A percentile compares a stretch with the other conserved stretches of the same genome.
phyloP scores from a whole-genome alignment of 1,140 invertebrate genomes.

The Leptinotarsa lineolata region DNA sequence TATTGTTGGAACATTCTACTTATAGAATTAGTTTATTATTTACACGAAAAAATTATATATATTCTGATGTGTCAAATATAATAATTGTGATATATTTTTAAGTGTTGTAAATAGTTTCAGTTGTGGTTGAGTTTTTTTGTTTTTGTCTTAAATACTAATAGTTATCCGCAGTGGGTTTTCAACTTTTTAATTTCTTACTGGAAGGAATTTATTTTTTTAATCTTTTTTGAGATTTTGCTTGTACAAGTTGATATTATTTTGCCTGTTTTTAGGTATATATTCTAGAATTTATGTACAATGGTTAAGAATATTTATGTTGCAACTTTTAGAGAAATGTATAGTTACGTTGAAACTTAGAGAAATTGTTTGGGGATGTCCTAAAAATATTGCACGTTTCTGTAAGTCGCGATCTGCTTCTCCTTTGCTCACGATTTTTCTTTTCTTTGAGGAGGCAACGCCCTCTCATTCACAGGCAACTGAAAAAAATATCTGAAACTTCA shows the following conservation, averaged over 20 bases:
- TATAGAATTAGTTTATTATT: constrained; percentile 30
- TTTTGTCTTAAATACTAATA: constrained; percentile 14
- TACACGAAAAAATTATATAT: constrained; percentile 25
- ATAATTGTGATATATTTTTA: constrained; percentile 36
- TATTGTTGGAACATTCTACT: constrained; percentile 34
- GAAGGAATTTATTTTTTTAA: constrained; percentile 22
- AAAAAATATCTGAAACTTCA: too few relatives aligned
- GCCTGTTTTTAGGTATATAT: constrained; percentile 33
- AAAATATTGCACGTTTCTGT: constrained; percentile 25
- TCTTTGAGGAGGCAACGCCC: too few relatives aligned
- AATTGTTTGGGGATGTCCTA: too few relatives aligned
- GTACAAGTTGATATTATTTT: constrained; percentile 28
- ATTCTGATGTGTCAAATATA: constrained; percentile 41
- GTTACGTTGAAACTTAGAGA: constrained; percentile 21
- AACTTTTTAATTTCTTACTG: constrained; percentile 24
- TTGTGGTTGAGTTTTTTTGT: constrained; percentile 4
- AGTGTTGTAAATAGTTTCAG: constrained; percentile 29
- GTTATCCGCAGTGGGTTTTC: background rate
- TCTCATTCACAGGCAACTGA: too few relatives aligned
- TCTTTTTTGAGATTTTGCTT: constrained; percentile 31
- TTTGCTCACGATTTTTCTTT: too few relatives aligned
- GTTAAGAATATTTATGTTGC: constrained; percentile 24
- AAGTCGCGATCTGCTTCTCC: too few relatives aligned
- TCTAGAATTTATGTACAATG: constrained; percentile 18
- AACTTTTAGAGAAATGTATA: constrained; percentile 22